Evolutionary conservation across 2,888 invertebrate species (phyloP).

Genomic region (Nymphalis urticae): DNA sequence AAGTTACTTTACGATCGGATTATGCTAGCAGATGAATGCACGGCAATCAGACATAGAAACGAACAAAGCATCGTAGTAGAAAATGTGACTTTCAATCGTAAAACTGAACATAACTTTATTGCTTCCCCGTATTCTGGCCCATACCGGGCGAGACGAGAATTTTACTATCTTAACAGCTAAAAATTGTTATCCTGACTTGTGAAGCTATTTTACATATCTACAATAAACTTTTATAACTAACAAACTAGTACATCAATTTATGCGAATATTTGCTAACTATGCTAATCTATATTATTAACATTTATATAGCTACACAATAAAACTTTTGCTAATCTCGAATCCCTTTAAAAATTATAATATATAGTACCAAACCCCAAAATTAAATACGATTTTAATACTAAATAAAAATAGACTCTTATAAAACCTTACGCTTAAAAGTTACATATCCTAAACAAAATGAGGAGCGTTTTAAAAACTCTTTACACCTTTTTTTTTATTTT

Average conservation of each 20-base stretch:
- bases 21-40: constrained; percentile 73
- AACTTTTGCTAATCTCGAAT: too few species aligned
- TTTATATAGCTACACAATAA: too few species aligned
- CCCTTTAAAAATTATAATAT: too few species aligned
- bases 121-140: constrained; percentile 62
- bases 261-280: neutral
- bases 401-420: too few species aligned
- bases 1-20: constrained; percentile 71
- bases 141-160: constrained; percentile 52
- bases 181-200: constrained; percentile 51
- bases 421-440: too few species aligned
- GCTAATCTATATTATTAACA: too few species aligned
- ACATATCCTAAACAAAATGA: too few species aligned
- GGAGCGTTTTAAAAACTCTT: too few species aligned
- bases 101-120: constrained; percentile 72
- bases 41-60: constrained; percentile 69
- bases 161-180: constrained; percentile 56
- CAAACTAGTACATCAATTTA: constrained; percentile 36
- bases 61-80: constrained; percentile 75
- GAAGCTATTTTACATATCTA: constrained; percentile 34
- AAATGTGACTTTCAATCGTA: constrained; percentile 77
- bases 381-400: neutral
- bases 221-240: constrained; percentile 46
- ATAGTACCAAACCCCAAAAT: neutral
- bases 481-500: too few species aligned